Evolutionary conservation across 2,113 vertebrate species (phyloP), one percentile per base, ranked within the genome.

Genomic region (Chiloscyllium plagiosum): DNA sequence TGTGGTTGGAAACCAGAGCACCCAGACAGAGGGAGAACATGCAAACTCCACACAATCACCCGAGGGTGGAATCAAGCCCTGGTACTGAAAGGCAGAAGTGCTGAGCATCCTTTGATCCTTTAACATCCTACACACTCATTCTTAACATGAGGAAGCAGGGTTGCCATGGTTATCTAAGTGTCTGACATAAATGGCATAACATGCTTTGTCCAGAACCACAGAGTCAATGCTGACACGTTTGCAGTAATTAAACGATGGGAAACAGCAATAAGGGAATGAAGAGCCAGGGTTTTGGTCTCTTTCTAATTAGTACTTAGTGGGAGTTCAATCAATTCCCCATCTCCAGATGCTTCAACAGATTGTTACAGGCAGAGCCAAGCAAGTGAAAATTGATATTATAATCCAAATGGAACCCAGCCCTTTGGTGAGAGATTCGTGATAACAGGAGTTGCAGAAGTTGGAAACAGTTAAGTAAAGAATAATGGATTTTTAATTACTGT

Each of bases 221-320:
- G 33, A n/a, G 65, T 20, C 89, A 66, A n/a, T 33, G 5, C 37
- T 68, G 61, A 68, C 89, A 66, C 22, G 7, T 66, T 22, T 65
- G 37, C 89, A 93, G 26, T 66, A 37, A 66, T 93, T 93, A 93
- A 93, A 66, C 66, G 33, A 61, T 66, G n/a, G 19, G 89, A 19
- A 66, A 6, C 6, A 29, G 13, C 5, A 29, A 29, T 56, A 33
- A 33, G 65, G 89, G 89, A 93, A 65, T 93, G 29, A 61, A 17
- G n/a, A 33, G 89, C 13, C 61, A 65, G 89, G 33, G 50, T 33
- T 56, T 61, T 52, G 29, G 4, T 42, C 61, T 61, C 33, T 7
- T 33, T 68, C 89, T 37, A 93, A 93, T 93, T 93, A 93, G 33
- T 93, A 20, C 61, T 68, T 66, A 66, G n/a, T 93, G 61, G n/a